Conservation (phyloP, 2,797 vertebrate species). For the Xenops minutus region DNA sequence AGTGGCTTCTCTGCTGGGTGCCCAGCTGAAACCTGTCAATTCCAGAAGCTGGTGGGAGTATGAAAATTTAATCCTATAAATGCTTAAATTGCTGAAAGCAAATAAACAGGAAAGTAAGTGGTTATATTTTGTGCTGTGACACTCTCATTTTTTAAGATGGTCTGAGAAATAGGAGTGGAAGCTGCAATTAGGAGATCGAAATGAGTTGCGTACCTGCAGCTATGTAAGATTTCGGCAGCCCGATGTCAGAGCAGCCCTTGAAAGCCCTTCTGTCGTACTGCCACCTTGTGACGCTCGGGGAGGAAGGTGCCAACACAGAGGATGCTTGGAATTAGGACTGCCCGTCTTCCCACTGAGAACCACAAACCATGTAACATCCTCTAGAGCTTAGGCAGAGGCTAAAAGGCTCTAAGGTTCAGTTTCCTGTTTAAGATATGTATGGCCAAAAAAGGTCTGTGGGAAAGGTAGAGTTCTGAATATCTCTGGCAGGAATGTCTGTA, state of each 20-base stretch:
- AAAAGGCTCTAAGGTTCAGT: not conserved
- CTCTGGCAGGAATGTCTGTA: not conserved
- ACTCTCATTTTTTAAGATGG: not conserved
- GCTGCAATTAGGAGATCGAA: not conserved
- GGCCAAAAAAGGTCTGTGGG: not conserved
- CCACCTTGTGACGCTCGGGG: not conserved
- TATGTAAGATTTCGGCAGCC: not conserved
- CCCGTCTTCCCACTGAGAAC: rapidly evolving
- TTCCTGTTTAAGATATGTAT: not conserved
- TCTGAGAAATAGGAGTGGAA: not conserved
- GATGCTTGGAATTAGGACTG: not conserved
- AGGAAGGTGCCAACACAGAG: not conserved
- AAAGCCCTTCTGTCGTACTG: not conserved
- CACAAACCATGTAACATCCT: not conserved
- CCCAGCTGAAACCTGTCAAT: not conserved
- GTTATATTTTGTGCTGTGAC: not conserved
- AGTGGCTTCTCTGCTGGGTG: not conserved
- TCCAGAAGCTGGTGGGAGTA: not conserved
- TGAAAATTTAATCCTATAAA: not conserved
- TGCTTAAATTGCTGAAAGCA: not conserved
- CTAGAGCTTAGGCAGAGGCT: not conserved
- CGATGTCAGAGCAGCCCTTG: not conserved
- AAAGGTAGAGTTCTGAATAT: not conserved
- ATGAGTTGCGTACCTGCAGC: rapidly evolving
- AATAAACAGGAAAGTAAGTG: not conserved